Conservation (phyloP, 2,888 invertebrate species). For the Tortrix viridana region DNA sequence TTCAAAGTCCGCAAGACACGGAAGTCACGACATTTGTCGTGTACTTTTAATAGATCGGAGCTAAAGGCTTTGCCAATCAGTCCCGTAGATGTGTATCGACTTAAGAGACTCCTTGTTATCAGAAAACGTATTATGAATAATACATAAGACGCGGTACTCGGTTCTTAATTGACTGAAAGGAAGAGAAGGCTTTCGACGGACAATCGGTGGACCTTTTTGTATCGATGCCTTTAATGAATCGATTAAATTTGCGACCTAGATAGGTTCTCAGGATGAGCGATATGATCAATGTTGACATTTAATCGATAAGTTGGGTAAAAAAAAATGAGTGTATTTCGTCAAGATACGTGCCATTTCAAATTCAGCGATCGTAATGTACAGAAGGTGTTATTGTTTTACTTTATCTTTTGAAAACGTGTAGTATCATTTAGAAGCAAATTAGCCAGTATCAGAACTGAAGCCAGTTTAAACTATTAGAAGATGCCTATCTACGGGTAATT, state of each 20-base stretch:
- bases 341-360: not conserved
- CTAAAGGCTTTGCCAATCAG: conserved; percentile 68
- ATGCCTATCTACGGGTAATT: conserved; percentile 39
- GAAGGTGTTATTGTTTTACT: too few species aligned
- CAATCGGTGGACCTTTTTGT: conserved; percentile 61
- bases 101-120: conserved; percentile 81
- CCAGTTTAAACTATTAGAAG: conserved; percentile 41
- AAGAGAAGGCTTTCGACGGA: conserved; percentile 59
- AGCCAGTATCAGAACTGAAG: too few species aligned
- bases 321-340: not conserved
- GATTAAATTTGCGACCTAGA: conserved; percentile 12
- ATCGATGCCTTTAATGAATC: conserved; percentile 52
- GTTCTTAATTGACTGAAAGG: conserved; percentile 82
- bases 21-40: conserved; percentile 40
- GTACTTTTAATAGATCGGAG: conserved; percentile 67
- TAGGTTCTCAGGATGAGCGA: conserved; percentile 1
- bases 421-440: too few species aligned
- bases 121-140: conserved; percentile 84
- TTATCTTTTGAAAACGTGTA: too few species aligned
- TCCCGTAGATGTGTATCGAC: conserved; percentile 81
- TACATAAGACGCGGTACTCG: conserved; percentile 76
- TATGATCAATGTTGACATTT: conserved; percentile 47
- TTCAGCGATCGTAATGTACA: too few species aligned
- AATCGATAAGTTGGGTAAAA: conserved; percentile 42
- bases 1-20: conserved; percentile 22